A percentile compares a stretch with the other conserved stretches of the same genome.
Conservation (phyloP, 2,797 vertebrate genomes). For the Astyanax mexicanus region DNA sequence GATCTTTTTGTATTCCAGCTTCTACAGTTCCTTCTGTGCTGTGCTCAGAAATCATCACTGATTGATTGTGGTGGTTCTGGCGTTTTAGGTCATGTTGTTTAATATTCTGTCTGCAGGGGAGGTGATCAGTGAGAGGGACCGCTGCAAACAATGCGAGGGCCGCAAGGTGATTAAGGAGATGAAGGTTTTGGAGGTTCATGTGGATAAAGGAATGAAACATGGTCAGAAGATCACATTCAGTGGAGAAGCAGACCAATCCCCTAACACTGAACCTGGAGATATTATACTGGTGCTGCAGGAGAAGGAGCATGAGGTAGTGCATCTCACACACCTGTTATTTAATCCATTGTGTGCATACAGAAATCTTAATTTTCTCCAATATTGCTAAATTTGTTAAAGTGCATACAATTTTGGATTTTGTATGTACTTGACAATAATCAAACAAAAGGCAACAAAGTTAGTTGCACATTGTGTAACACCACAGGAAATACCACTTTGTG, state of each 20-base stretch:
- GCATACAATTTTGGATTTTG: too few relatives aligned
- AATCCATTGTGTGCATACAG: background rate
- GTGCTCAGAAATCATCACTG: background rate
- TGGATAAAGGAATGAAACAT: conserved; percentile 99
- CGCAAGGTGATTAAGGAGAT: conserved; percentile 98
- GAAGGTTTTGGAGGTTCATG: conserved; percentile 97
- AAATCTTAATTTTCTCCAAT: too few relatives aligned
- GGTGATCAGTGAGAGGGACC: conserved; percentile 98
- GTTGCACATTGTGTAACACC: too few relatives aligned
- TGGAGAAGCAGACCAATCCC: conserved; percentile 97
- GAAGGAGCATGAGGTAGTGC: conserved; percentile 93
- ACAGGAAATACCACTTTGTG: too few relatives aligned
- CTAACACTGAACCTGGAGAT: conserved; percentile 94
- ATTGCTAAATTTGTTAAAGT: too few relatives aligned
- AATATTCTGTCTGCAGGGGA: conserved; percentile 81
- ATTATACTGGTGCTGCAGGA: conserved; percentile 97
- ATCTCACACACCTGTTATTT: background rate
- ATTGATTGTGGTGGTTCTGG: background rate
- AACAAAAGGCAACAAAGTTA: too few relatives aligned
- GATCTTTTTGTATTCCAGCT: background rate
- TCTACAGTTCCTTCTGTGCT: too few relatives aligned
- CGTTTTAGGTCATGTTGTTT: background rate
- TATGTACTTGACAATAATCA: too few relatives aligned
- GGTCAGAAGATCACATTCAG: conserved; percentile 97
- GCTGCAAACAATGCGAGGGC: conserved; percentile 98